Evolutionary conservation across 2,113 vertebrate genomes (phyloP), one percentile per base, ranked within the genome.

Genomic region (Chaetorhynchus papuensis): DNA sequence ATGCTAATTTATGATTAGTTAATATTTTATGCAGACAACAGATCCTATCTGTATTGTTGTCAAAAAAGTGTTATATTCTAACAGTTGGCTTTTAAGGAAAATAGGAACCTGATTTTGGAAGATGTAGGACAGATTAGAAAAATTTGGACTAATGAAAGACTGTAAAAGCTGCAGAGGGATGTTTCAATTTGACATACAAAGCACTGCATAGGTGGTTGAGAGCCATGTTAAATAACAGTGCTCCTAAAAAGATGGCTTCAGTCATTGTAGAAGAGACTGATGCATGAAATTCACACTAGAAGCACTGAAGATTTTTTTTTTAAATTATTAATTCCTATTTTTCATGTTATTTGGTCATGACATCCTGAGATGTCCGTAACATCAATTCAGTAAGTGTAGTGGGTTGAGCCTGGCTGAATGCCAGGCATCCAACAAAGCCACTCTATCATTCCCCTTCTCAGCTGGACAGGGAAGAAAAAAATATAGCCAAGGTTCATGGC

Each of bases 21-120:
- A 84, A 89, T 82, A 93, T 50, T 92, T 97, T 96, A 96, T 96
- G 90, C 91, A 96, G 83, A 91, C 60, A 91, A 79, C 85, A 92
- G 94, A 95, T 96, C 93, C 95, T 93, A 83, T 87, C 78, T 90
- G 76, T 93, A 95, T 47, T 88, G 94, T 96, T 97, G 95, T 92
- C 91, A 97, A 93, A 83, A 93, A 95, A 85, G 79, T 96, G 92
- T 97, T 97, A 87, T 94, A 97, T 97, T 96, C 92, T 96, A 97
- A 89, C 89, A 98, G 94, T 89, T 97, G 91, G 85, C 66, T 87
- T 95, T 76, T 78, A 94, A 96, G 87, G 75, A 97, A 91, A 87
- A 85, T 35, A 57, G 31, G 59, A 91, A 79, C n/a, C 47, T 52
- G 88, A 91, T 94, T 83, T 71, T 52, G 35, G 52, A 60, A 96